Percentiles rank a stretch among this genome's conserved stretches.
phyloP scores from a whole-genome alignment of 1,140 invertebrate genomes.

The Zaprionus davidi region DNA sequence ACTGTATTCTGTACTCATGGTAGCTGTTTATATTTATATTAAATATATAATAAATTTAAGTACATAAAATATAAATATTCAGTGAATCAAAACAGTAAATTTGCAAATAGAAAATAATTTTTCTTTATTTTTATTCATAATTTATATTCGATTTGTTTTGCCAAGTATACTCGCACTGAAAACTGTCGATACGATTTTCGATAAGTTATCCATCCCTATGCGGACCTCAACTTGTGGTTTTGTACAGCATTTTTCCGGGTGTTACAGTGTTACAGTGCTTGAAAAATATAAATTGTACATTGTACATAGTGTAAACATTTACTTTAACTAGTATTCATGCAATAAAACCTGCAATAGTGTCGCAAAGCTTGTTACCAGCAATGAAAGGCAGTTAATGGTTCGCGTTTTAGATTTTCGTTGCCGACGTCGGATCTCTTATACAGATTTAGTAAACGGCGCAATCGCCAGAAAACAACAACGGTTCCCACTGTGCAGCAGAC shows the following conservation, averaged over 20 bases:
- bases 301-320: slow-evolving; percentile 59
- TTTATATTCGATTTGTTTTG: background rate
- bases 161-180: background rate
- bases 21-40: background rate
- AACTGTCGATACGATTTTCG: slow-evolving; percentile 37
- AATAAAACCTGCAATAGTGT: slow-evolving; percentile 33
- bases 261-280: slow-evolving; percentile 69
- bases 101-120: background rate
- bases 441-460: slow-evolving; percentile 53
- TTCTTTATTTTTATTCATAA: background rate
- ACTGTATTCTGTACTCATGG: background rate
- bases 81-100: background rate
- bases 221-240: slow-evolving; percentile 52
- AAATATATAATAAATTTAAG: background rate
- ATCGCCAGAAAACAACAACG: slow-evolving; percentile 31
- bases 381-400: slow-evolving; percentile 67
- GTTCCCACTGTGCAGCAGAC: slow-evolving; percentile 51
- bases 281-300: slow-evolving; percentile 72
- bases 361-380: slow-evolving; percentile 27
- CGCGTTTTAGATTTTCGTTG: slow-evolving; percentile 57
- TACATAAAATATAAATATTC: background rate
- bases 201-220: slow-evolving; percentile 44
- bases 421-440: slow-evolving; percentile 52
- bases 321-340: slow-evolving; percentile 28
- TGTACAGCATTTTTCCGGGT: slow-evolving; percentile 77